phyloP scores from a whole-genome alignment of 2,888 invertebrate species.

The Phasia obesa region DNA sequence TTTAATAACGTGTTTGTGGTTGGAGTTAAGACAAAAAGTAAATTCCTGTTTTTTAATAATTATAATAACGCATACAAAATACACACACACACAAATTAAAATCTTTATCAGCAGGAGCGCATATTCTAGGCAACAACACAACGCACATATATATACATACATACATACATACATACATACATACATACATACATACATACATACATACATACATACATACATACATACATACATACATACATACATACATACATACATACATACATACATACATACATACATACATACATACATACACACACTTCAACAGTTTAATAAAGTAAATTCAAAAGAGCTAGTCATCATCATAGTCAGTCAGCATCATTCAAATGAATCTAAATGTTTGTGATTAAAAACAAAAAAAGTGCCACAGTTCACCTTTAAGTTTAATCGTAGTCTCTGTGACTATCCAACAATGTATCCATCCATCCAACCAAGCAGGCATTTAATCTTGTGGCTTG shows the following conservation, averaged over 20 bases:
- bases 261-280: no score
- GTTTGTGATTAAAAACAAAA: not conserved
- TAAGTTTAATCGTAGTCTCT: constrained; percentile 24
- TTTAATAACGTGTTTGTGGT: constrained; percentile 24
- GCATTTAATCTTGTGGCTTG: constrained; percentile 45
- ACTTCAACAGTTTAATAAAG: no score
- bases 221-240: no score
- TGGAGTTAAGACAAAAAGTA: constrained; percentile 16
- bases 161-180: no score
- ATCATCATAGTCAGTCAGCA: constrained; percentile 38
- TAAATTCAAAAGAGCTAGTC: constrained; percentile 33
- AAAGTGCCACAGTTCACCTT: not conserved
- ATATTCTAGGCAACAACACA: constrained; percentile 30
- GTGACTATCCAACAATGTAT: constrained; percentile 48
- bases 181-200: no score
- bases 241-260: no score
- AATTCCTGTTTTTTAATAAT: constrained; percentile 56
- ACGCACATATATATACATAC: no score
- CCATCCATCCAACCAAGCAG: constrained; percentile 47
- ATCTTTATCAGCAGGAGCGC: constrained; percentile 52
- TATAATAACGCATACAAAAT: constrained; percentile 26
- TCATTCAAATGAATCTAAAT: not conserved
- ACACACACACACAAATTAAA: constrained; percentile 11
- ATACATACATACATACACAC: no score
- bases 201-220: no score